Base-by-base conservation (phyloP, 2,797 vertebrate species). In the Lithobates sylvaticus region DNA sequence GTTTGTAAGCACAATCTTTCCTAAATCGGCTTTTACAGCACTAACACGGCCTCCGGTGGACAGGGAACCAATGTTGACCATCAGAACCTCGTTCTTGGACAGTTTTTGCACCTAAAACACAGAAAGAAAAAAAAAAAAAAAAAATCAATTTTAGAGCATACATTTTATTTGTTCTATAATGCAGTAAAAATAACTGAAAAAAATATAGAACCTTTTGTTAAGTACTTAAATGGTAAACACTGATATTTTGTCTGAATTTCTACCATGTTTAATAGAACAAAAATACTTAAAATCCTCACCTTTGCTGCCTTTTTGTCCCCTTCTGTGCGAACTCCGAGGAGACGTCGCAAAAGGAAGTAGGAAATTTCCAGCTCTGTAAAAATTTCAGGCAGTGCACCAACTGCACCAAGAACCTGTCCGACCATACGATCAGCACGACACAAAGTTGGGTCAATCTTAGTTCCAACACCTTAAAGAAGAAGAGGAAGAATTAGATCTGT, bases 271-370 rank as follows among this genome's bases (percentile, higher is more conserved):
- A 12, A 47, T 13, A 13, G 13, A 12, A 47, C 44, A 47, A 47
- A 44, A 47, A 47, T 15, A 13, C 16, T 64, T 39, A 39, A 29
- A 32, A 12, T 10, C 88, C 91, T 91, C 83, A 98, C 98, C 96
- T 99, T 99, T 21, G 98, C 98, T 34, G 98, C 98, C 91, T 99
- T 99, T 91, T 99, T 99, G 94, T 99, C 98, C 32, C 98, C 98
- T 90, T 99, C 98, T 8, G 97, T 99, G 89, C 98, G 97, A 76
- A 99, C 98, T 72, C 98, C 98, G 67, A 99, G 89, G 86, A 99
- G 95, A 87, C 98, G 93, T 86, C 98, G 93, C 67, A 99, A 95
- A 89, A 99, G 91, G 92, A 99, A 99, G 89, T 99, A 99, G 74
- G 98, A 99, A 89, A 99, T 99, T 93, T 99, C 98, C 44, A 99